Base-by-base conservation (phyloP, 2,888 invertebrate species). In the Clostera curtula region DNA sequence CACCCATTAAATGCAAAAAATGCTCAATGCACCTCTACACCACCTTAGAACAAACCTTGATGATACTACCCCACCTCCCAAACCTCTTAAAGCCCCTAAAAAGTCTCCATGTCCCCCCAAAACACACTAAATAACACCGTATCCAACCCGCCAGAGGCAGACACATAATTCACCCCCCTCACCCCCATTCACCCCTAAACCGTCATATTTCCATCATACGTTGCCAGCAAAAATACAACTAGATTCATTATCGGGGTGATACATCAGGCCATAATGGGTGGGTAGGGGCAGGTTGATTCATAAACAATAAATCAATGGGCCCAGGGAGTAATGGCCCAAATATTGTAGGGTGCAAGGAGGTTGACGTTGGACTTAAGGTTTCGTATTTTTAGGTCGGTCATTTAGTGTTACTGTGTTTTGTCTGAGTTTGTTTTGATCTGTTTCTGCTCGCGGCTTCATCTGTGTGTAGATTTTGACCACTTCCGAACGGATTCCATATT, bases 261-360 rank as follows among this genome's bases (percentile, higher is more conserved):
- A 76, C 74, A 76, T 77, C 73, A 72, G 44, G 36, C 44, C 51
- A 57, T 70, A 68, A 72, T 70, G 65, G 69, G 52, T 30, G 47
- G 51, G 40, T 25, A 24, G 34, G 44, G 46, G 43, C 36, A 56
- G 71, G 72, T 67, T 77, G 82, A 82, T 82, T 82, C 79, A 80
- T 82, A 79, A 79, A 75, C 80, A 55, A 83, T 83, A 83, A 82
- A 83, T 83, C 83, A 82, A 82, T 80, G 72, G 56, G 56, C 57
- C 53, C 60, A 60, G 68, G 62, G 50, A 45, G 73, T 80, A 79
- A 80, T 79, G 75, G 77, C 68, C 69, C 73, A 72, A 77, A 79
- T 77, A 79, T 75, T 76, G 73, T 41, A 42, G 46, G 46, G 35
- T 31, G 13, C 5, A 18, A 3, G 19, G 19, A 3, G 4, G 4